Conservation (phyloP, 2,113 vertebrate genomes). For the Hippoglossus stenolepis region DNA sequence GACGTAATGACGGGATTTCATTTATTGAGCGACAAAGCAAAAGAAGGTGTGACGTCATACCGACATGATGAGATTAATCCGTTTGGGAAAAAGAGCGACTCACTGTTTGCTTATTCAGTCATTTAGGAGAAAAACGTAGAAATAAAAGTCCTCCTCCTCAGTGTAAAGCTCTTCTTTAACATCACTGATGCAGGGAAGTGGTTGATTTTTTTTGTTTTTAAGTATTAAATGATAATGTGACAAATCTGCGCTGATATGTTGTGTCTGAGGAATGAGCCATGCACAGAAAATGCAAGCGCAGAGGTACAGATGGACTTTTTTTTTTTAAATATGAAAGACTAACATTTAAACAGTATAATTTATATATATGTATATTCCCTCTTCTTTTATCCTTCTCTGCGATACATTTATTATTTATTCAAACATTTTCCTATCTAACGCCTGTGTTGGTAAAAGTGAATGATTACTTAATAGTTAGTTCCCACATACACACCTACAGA, state of each 20-base stretch:
- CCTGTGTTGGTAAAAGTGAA: conserved; percentile 42
- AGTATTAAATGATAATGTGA: conserved; percentile 14
- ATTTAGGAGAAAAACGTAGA: background rate
- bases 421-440: conserved; percentile 35
- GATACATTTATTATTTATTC: conserved; percentile 36
- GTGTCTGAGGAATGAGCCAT: conserved; percentile 40
- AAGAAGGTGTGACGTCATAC: too few relatives aligned
- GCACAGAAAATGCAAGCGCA: conserved; percentile 47
- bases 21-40: too few relatives aligned
- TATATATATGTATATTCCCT: conserved; percentile 64
- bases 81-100: too few relatives aligned
- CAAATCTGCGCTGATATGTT: conserved; percentile 14
- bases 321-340: conserved; percentile 66
- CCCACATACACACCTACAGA: conserved; percentile 63
- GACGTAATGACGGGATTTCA: too few relatives aligned
- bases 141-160: background rate
- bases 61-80: too few relatives aligned
- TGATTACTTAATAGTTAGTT: conserved; percentile 45
- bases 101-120: conserved; percentile 33
- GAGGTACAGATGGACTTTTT: conserved; percentile 23
- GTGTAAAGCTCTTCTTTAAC: conserved; percentile 25
- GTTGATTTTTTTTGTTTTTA: background rate
- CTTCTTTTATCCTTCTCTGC: conserved; percentile 43
- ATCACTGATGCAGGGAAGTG: background rate
- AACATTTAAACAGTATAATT: conserved; percentile 57